Conservation (phyloP, 2,888 invertebrate species). For the Monochamus alternatus region DNA sequence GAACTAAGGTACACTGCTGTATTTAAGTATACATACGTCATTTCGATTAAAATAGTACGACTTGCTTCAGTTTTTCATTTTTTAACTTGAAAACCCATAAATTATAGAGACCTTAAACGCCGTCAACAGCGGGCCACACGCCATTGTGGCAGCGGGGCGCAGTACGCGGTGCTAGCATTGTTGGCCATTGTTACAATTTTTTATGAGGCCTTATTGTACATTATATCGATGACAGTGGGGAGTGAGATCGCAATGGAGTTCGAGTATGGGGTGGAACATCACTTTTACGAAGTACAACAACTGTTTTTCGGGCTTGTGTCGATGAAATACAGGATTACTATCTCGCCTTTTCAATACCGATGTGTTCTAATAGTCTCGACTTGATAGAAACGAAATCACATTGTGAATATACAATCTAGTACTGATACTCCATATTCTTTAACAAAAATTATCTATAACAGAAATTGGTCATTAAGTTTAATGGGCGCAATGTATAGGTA, state of each 20-base stretch:
- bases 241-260: constrained; percentile 59
- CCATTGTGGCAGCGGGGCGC: constrained; percentile 55
- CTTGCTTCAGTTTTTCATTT: background rate
- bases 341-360: background rate
- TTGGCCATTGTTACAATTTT: constrained; percentile 59
- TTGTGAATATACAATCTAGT: too few species aligned
- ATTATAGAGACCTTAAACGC: constrained; percentile 54
- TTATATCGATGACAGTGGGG: constrained; percentile 62
- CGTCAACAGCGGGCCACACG: constrained; percentile 59
- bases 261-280: constrained; percentile 57
- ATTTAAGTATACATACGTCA: too few species aligned
- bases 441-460: too few species aligned
- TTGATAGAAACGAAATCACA: too few species aligned
- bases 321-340: background rate
- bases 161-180: constrained; percentile 49
- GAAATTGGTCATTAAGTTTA: too few species aligned
- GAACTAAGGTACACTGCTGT: too few species aligned
- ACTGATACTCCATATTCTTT: too few species aligned
- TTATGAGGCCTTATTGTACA: constrained; percentile 60
- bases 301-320: constrained; percentile 6
- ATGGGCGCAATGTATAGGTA: too few species aligned
- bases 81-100: constrained; percentile 44
- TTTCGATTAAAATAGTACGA: too few species aligned
- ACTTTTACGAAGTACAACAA: constrained; percentile 11
- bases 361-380: too few species aligned